phyloP scores from a whole-genome alignment of 2,797 vertebrate genomes.

The Lemur catta region DNA sequence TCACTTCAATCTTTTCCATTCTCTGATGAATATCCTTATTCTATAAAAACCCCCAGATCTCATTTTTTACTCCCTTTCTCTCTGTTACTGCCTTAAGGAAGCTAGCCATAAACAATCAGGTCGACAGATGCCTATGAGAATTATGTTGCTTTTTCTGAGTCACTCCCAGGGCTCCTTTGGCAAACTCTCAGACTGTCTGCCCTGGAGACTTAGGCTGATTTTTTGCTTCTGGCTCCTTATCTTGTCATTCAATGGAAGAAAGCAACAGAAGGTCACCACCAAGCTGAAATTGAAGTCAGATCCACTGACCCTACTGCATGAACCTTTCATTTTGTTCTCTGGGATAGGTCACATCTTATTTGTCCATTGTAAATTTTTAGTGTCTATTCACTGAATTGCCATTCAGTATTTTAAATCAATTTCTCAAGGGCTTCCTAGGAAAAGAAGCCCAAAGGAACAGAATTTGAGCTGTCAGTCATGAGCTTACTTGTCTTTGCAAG shows the following conservation, averaged over 20 bases:
- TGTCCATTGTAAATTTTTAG: slow-evolving; percentile 56
- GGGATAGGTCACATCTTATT: slow-evolving; percentile 34
- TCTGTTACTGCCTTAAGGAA: neutral
- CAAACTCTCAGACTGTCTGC: neutral
- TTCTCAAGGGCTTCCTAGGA: slow-evolving; percentile 20
- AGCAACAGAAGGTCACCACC: neutral
- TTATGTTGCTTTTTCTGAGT: neutral
- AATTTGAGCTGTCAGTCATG: neutral
- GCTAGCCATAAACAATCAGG: neutral
- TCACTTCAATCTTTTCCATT: neutral
- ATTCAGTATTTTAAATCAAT: slow-evolving; percentile 51
- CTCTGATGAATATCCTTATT: neutral
- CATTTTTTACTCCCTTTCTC: neutral
- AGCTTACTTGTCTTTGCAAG: neutral
- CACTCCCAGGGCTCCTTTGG: neutral
- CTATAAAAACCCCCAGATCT: neutral
- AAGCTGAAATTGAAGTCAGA: slow-evolving; percentile 57
- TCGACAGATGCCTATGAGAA: neutral
- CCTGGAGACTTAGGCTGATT: neutral
- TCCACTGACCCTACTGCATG: neutral
- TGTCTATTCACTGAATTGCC: slow-evolving; percentile 44
- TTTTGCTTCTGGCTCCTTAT: slow-evolving; percentile 2
- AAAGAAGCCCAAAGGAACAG: slow-evolving; percentile 25
- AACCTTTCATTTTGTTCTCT: slow-evolving; percentile 34
- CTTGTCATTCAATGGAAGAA: slow-evolving; percentile 12